phyloP scores from a whole-genome alignment of 2,888 invertebrate genomes.

The Macropis europaea region DNA sequence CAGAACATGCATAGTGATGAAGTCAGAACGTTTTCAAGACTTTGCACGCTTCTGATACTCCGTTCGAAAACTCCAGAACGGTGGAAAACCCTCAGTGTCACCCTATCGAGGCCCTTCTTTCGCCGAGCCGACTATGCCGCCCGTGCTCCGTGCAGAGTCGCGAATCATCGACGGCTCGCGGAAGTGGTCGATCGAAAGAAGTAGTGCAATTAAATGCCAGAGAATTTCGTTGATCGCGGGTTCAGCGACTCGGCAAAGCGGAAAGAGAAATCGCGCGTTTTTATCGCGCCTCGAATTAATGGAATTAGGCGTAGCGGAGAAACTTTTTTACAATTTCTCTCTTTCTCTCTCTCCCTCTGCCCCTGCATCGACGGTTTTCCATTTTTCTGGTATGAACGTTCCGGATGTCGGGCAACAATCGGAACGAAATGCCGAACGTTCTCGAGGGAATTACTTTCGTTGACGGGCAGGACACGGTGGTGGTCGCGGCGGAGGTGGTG shows the following conservation, averaged over 20 bases:
- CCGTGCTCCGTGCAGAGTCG: too few species aligned
- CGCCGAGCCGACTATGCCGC: too few species aligned
- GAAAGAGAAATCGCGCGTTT: constrained; percentile 15
- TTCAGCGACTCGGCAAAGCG: not conserved
- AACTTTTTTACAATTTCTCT: not conserved
- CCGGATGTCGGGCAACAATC: not conserved
- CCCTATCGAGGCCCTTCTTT: too few species aligned
- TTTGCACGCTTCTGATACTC: too few species aligned
- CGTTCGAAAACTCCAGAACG: too few species aligned
- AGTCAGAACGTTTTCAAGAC: too few species aligned
- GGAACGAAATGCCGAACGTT: constrained; percentile 31
- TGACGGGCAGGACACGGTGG: constrained; percentile 20
- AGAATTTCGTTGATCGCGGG: not conserved
- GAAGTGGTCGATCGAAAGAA: too few species aligned
- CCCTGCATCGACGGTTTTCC: not conserved
- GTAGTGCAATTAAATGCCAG: too few species aligned
- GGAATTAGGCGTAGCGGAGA: constrained; percentile 1
- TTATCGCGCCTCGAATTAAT: not conserved
- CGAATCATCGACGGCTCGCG: too few species aligned
- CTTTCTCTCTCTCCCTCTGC: too few species aligned
- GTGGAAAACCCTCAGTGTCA: too few species aligned
- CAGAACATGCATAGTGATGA: too few species aligned
- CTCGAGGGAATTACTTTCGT: constrained; percentile 37
- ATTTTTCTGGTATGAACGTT: not conserved
- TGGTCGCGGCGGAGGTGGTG: constrained; percentile 1